phyloP scores from a whole-genome alignment of 1,140 invertebrate genomes.

The Oryzaephilus surinamensis region DNA sequence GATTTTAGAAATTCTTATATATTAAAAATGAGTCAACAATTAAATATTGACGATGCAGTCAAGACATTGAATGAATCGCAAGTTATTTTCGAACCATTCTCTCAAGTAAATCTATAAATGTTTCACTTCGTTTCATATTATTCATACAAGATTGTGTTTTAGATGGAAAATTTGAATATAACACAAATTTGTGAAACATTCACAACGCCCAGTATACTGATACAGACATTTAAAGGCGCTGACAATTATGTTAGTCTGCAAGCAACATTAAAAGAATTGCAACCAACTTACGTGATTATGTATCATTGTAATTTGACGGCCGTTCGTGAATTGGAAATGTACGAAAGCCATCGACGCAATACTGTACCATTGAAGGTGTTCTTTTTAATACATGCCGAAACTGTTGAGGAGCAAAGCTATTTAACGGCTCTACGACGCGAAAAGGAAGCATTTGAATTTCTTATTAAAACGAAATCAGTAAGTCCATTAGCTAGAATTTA shows the following conservation, averaged over 20 bases:
- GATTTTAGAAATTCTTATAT: conserved; percentile 54
- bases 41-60: conserved; percentile 21
- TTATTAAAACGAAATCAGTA: conserved; percentile 83
- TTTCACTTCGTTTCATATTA: conserved; percentile 7
- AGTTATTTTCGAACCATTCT: conserved; percentile 52
- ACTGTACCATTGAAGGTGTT: conserved; percentile 61
- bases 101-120: conserved; percentile 42
- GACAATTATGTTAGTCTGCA: conserved; percentile 59
- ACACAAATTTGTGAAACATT: conserved; percentile 40
- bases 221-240: conserved; percentile 65
- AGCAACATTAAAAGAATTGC: conserved; percentile 50
- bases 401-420: conserved; percentile 93
- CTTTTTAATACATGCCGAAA: conserved; percentile 79
- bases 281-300: conserved; percentile 77
- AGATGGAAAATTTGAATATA: conserved; percentile 56
- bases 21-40: conserved; percentile 58
- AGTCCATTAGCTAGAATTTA: too few species aligned
- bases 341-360: conserved; percentile 60
- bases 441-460: conserved; percentile 87
- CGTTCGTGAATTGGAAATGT: conserved; percentile 73
- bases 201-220: conserved; percentile 52
- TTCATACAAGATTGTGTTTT: conserved; percentile 11
- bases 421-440: conserved; percentile 80
- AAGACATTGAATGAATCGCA: conserved; percentile 28
- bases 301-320: conserved; percentile 83